Conservation (phyloP, 2,888 invertebrate species). For the Ophion slaviceki region DNA sequence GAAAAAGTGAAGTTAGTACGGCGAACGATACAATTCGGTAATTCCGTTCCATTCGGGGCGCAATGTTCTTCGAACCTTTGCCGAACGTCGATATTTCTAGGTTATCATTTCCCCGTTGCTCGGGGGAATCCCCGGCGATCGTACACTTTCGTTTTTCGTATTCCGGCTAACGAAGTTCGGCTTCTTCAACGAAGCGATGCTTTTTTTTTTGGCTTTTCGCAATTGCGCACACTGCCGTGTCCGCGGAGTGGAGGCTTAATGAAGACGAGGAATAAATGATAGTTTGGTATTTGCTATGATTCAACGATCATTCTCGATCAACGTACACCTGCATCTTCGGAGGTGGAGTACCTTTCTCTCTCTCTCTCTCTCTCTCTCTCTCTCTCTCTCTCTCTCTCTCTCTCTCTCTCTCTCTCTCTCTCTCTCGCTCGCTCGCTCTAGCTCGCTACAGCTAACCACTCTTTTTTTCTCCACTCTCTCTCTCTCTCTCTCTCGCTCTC, state of each 20-base stretch:
- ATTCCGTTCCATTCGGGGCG: neutral
- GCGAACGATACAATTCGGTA: neutral
- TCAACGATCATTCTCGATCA: conserved; percentile 64
- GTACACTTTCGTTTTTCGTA: conserved; percentile 36
- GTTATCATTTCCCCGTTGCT: conserved; percentile 20
- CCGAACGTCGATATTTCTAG: conserved; percentile 21
- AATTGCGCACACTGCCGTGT: conserved; percentile 4
- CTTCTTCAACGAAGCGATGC: conserved; percentile 20
- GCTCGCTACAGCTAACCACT: too few relatives aligned
- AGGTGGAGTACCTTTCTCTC: conserved; percentile 71
- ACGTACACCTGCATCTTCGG: conserved; percentile 71
- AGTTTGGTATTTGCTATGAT: conserved; percentile 52
- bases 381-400: conserved; percentile 46
- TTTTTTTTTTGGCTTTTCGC: conserved; percentile 7
- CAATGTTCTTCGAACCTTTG: conserved; percentile 15
- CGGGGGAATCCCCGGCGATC: conserved; percentile 33
- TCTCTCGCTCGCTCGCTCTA: conserved; percentile 29
- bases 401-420: conserved; percentile 46
- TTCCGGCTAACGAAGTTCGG: neutral
- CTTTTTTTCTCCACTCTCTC: too few relatives aligned
- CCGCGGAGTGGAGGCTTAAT: conserved; percentile 35
- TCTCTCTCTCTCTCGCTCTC: conserved; percentile 36
- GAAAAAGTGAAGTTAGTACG: neutral
- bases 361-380: conserved; percentile 53
- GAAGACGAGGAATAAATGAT: neutral